Evolutionary conservation across 2,113 vertebrate genomes (phyloP).

Genomic region (Anguilla rostrata): DNA sequence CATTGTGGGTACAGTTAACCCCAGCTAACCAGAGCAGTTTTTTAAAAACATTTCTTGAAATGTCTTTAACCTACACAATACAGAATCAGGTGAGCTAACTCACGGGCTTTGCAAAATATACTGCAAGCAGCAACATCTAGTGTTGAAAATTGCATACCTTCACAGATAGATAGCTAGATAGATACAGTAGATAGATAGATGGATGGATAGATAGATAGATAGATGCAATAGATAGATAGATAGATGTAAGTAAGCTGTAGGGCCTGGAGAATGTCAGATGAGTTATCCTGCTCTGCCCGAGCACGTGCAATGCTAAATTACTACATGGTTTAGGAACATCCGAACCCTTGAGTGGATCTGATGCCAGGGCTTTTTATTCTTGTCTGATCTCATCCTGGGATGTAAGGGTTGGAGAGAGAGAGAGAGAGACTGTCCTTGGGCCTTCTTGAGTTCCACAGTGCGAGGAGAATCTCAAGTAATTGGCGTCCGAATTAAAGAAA

Average conservation of each 20-base stretch:
- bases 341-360: not conserved
- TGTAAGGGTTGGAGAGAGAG: not conserved
- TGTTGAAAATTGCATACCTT: no score
- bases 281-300: not conserved
- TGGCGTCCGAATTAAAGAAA: not conserved
- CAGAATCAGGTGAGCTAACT: not conserved
- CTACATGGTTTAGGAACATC: not conserved
- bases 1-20: not conserved
- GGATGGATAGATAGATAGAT: no score
- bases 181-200: no score
- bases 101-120: no score
- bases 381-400: not conserved
- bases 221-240: no score
- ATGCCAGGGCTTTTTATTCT: not conserved
- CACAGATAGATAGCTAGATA: no score
- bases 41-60: not conserved
- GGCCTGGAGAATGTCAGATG: not conserved
- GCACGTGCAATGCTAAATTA: not conserved
- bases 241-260: not conserved
- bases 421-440: not conserved
- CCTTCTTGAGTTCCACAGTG: not conserved
- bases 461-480: not conserved
- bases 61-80: not conserved
- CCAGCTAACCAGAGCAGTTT: not conserved
- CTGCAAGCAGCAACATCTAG: no score